These are phyloP conservation scores for Drosophila bifasciata DNA, from an alignment of 1,140 invertebrate species.

Conservation along the genomic window DNA sequence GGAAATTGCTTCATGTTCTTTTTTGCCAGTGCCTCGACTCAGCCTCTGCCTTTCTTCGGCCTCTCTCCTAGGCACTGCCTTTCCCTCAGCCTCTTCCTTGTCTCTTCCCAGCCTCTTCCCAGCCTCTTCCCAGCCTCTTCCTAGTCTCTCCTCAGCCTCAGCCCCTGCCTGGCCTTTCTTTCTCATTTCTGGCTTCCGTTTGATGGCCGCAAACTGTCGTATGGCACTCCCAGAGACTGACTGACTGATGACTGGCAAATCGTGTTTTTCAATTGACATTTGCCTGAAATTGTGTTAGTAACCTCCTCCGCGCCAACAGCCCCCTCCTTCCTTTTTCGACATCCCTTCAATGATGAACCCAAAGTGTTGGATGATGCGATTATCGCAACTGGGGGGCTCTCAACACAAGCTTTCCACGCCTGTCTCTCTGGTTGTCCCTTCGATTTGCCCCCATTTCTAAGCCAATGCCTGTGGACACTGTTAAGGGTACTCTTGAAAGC, in stretches of 20 bases:
- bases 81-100: too few species aligned
- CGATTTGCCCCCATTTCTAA: too few species aligned
- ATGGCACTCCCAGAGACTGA: conserved; percentile 16
- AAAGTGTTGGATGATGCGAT: conserved; percentile 63
- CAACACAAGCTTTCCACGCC: conserved; percentile 9
- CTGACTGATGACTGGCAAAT: conserved; percentile 67
- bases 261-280: conserved; percentile 78
- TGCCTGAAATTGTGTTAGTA: conserved; percentile 70
- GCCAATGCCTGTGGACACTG: too few species aligned
- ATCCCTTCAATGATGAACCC: conserved; percentile 11
- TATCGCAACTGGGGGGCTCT: conserved; percentile 35
- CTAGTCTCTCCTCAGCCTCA: too few species aligned
- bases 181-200: conserved; percentile 58
- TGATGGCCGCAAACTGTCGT: conserved; percentile 58
- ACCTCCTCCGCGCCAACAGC: conserved; percentile 1
- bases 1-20: conserved; percentile 69
- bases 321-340: not conserved
- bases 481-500: conserved; percentile 13
- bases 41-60: conserved; percentile 13
- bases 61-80: too few species aligned
- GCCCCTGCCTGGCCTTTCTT: conserved; percentile 16
- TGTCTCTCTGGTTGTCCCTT: not conserved
- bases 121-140: too few species aligned
- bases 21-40: conserved; percentile 7
- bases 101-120: too few species aligned